Percentiles rank a stretch among this genome's conserved stretches.
These are phyloP conservation scores for Mirza zaza DNA, from an alignment of 2,113 vertebrate genomes.

Conservation along the genomic window DNA sequence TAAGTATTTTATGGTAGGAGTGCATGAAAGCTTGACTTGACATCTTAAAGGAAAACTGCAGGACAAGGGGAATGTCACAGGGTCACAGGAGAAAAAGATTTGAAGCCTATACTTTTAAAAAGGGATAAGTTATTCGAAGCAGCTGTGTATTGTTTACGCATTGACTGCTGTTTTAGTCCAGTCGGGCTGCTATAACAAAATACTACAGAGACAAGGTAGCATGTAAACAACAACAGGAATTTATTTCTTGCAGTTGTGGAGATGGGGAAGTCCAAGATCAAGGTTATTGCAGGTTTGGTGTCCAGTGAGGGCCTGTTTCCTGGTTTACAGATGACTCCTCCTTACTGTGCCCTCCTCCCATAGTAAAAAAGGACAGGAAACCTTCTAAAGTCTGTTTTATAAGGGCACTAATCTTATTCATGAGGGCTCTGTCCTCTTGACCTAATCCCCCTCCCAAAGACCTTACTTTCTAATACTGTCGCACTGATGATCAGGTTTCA, in stretches of 20 bases:
- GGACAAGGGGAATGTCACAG: background rate
- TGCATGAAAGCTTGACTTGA: background rate
- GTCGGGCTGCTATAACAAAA: background rate
- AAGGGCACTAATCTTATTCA: background rate
- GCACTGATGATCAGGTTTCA: background rate
- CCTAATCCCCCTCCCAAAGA: background rate
- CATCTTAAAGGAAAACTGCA: background rate
- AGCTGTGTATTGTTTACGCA: accelerated
- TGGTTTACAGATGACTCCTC: background rate
- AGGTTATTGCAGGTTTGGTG: background rate
- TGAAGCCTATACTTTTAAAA: background rate
- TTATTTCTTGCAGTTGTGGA: background rate
- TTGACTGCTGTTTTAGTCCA: background rate
- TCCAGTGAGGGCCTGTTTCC: too few species aligned
- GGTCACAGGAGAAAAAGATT: background rate
- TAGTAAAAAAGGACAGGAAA: background rate
- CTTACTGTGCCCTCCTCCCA: background rate
- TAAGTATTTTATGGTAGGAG: background rate
- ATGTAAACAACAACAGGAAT: too few species aligned
- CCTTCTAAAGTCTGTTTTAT: background rate
- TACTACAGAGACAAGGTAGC: background rate
- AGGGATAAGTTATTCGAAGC: background rate
- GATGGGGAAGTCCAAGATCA: background rate
- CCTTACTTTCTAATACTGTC: too few species aligned
- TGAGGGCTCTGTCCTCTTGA: background rate